These are phyloP conservation scores for Leucopternis melanops DNA, from an alignment of 2,113 vertebrate species.

Conservation along the genomic window DNA sequence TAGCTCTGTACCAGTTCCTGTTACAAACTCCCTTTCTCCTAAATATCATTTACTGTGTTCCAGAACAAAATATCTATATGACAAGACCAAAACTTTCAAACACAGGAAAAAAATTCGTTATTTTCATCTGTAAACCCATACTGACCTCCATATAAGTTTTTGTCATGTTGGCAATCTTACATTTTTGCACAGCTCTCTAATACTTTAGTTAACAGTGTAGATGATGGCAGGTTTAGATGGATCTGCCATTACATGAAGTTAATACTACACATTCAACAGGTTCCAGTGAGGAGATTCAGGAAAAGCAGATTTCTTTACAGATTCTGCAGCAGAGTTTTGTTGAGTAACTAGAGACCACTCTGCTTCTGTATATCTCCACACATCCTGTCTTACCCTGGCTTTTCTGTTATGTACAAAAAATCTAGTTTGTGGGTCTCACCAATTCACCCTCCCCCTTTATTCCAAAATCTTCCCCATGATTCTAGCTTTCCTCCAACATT, in stretches of 20 bases:
- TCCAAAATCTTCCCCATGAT: neutral
- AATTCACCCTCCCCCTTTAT: neutral
- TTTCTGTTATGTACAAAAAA: neutral
- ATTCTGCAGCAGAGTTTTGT: neutral
- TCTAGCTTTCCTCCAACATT: neutral
- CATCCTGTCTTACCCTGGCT: neutral
- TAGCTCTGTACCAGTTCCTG: neutral
- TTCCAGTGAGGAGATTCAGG: neutral
- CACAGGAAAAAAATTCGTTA: rapidly evolving
- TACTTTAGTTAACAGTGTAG: neutral
- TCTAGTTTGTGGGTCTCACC: neutral
- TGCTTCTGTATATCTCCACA: neutral
- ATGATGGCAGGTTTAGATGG: neutral
- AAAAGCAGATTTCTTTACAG: neutral
- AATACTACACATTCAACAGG: neutral
- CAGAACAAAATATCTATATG: neutral
- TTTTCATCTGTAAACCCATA: neutral
- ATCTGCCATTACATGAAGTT: neutral
- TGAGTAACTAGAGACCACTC: neutral
- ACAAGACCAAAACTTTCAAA: neutral
- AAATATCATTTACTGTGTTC: neutral
- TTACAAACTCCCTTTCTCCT: neutral
- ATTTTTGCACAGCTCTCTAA: neutral
- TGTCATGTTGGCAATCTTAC: neutral
- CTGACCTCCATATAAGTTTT: neutral